Conservation (phyloP, 2,888 invertebrate species). For the Athalia cordata region DNA sequence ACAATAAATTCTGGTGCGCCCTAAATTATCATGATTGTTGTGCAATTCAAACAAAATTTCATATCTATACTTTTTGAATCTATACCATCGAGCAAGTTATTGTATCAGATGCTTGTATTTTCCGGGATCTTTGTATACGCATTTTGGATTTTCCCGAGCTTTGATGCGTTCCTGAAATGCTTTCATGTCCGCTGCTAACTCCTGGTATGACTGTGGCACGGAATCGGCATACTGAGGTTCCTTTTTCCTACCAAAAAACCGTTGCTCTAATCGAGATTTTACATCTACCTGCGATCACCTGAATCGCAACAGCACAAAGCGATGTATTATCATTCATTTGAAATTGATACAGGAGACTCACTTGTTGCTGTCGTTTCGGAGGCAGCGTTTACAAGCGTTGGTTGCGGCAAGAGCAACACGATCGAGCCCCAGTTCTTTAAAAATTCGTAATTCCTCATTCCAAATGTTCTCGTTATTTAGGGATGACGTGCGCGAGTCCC, state of each 20-base stretch:
- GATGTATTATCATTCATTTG: background rate
- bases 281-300: too few relatives aligned
- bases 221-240: slow-evolving; percentile 51
- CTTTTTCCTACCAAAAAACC: slow-evolving; percentile 43
- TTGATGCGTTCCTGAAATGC: slow-evolving; percentile 55
- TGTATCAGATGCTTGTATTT: slow-evolving; percentile 35
- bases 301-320: too few relatives aligned
- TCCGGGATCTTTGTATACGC: slow-evolving; percentile 36
- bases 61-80: background rate
- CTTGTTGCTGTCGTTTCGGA: slow-evolving; percentile 15
- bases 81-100: background rate
- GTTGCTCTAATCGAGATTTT: too few relatives aligned
- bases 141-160: slow-evolving; percentile 14
- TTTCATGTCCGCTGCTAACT: slow-evolving; percentile 57
- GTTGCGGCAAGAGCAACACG: slow-evolving; percentile 54
- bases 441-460: slow-evolving; percentile 54
- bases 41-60: background rate
- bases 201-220: slow-evolving; percentile 53
- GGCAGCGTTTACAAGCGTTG: slow-evolving; percentile 52
- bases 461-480: slow-evolving; percentile 47
- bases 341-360: background rate
- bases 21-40: too few relatives aligned
- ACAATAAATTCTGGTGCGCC: too few relatives aligned
- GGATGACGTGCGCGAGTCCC: too few relatives aligned
- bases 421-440: slow-evolving; percentile 58